These are phyloP conservation scores for Drosophila setosimentum DNA, from an alignment of 2,888 invertebrate genomes.

Conservation along the genomic window DNA sequence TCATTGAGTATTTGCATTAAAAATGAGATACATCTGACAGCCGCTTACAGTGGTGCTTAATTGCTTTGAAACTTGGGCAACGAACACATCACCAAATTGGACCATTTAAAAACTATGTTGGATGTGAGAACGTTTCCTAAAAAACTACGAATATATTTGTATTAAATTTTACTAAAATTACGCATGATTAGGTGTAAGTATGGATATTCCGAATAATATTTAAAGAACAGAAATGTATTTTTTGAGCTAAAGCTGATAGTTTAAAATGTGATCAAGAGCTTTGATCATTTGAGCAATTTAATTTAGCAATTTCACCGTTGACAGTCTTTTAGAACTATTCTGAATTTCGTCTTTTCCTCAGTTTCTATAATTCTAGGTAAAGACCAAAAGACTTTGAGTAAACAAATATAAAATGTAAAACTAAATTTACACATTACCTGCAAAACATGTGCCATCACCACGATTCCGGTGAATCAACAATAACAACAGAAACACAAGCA, in stretches of 20 bases:
- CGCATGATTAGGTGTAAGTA: background rate
- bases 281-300: background rate
- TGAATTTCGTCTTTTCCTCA: constrained; percentile 15
- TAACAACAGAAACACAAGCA: constrained; percentile 39
- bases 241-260: background rate
- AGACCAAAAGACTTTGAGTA: constrained; percentile 48
- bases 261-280: too few relatives aligned
- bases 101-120: background rate
- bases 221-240: background rate
- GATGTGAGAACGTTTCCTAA: too few relatives aligned
- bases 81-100: background rate
- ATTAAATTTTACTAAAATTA: background rate
- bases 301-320: background rate
- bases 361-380: constrained; percentile 20
- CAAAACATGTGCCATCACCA: constrained; percentile 56
- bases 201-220: background rate
- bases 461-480: constrained; percentile 29
- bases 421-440: constrained; percentile 74
- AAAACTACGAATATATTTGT: background rate
- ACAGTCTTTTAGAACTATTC: constrained; percentile 9
- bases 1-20: constrained; percentile 75
- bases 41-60: constrained; percentile 65
- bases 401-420: constrained; percentile 77
- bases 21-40: constrained; percentile 73
- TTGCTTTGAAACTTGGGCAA: constrained; percentile 15